These are phyloP conservation scores for Cyprinodon variegatus DNA, from an alignment of 2,113 vertebrate genomes.

Conservation along the genomic window DNA sequence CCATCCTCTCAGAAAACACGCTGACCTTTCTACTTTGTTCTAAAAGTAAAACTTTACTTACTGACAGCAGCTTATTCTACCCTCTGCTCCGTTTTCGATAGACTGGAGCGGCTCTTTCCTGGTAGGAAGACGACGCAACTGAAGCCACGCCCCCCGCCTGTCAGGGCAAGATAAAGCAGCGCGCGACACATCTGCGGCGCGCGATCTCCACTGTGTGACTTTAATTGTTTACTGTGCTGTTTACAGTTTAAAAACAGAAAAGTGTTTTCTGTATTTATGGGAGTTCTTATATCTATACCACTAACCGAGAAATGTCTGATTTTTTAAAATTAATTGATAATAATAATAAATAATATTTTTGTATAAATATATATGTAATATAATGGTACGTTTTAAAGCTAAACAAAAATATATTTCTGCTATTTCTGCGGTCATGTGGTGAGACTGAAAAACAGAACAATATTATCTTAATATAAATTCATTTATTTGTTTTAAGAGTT, in stretches of 20 bases:
- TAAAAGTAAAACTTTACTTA: neutral
- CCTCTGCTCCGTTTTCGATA: neutral
- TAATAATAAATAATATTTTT: no score
- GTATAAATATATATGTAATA: no score
- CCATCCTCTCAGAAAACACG: accelerated
- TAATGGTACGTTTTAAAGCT: no score
- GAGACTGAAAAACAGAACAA: no score
- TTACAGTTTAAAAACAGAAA: neutral
- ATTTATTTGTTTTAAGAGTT: no score
- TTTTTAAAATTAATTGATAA: no score
- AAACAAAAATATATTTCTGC: no score
- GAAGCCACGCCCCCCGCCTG: slow-evolving; percentile 57
- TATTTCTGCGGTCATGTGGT: no score
- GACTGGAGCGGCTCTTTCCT: slow-evolving; percentile 43
- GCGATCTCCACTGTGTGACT: neutral
- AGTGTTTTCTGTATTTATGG: neutral
- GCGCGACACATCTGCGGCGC: neutral
- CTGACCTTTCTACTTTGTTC: accelerated
- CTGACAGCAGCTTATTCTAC: neutral
- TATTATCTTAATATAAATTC: no score
- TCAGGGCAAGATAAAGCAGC: slow-evolving; percentile 44
- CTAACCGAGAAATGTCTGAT: no score
- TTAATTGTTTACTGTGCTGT: neutral
- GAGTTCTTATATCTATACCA: no score
- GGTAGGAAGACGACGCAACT: slow-evolving; percentile 51